Evolutionary conservation across 92 coral and sea anemone species (phyloP).

Genomic region (Bergia puertoricense): DNA sequence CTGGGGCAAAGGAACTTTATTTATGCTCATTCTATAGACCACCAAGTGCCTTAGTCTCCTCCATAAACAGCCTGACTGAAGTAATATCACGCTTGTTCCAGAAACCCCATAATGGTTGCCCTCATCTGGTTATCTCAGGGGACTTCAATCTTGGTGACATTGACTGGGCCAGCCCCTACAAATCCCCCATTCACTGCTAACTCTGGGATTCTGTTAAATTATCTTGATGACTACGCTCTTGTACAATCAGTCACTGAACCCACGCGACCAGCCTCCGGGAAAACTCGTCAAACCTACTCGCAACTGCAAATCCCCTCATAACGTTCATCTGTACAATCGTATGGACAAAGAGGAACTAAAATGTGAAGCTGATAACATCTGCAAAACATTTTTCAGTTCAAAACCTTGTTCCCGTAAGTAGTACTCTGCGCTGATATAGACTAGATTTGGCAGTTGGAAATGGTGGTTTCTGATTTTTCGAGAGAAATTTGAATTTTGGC

Average conservation of each 20-base stretch:
- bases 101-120: conserved; percentile 10
- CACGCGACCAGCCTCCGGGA: conserved; percentile 20
- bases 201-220: conserved; percentile 7
- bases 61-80: neutral
- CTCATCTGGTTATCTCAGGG: conserved; percentile 18
- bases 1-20: neutral
- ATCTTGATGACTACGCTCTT: conserved; percentile 17
- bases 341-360: conserved; percentile 13
- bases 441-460: no score
- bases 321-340: conserved; percentile 10
- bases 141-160: conserved; percentile 21
- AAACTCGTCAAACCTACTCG: neutral
- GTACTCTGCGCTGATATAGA: no score
- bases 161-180: conserved; percentile 16
- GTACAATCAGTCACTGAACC: conserved; percentile 6
- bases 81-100: conserved; percentile 4
- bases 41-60: conserved; percentile 1
- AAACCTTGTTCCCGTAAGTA: neutral
- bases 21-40: neutral
- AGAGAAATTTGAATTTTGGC: no score
- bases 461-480: no score
- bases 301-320: neutral
- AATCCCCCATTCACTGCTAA: conserved; percentile 1
- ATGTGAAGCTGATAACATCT: conserved; percentile 12
- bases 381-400: conserved; percentile 12